A percentile compares a stretch with the other conserved stretches of the same genome.
phyloP scores from a whole-genome alignment of 1,140 invertebrate species.

The Penaeus japonicus region DNA sequence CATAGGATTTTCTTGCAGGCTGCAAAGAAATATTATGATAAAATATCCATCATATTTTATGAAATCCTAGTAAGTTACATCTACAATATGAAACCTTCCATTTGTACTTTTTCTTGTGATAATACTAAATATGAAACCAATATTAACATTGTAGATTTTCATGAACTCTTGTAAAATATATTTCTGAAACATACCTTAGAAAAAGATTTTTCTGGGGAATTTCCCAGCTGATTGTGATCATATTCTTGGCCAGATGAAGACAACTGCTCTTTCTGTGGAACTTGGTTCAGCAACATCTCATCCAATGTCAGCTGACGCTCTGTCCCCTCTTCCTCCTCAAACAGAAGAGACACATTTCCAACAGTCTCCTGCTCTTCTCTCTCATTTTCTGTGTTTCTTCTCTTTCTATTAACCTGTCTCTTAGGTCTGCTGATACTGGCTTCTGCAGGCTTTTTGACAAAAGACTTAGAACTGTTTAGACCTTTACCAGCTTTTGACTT shows the following conservation, averaged over 20 bases:
- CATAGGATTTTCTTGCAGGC: constrained; percentile 23
- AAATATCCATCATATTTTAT: not conserved
- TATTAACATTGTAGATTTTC: too few species aligned
- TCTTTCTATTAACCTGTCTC: too few species aligned
- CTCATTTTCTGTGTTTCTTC: too few species aligned
- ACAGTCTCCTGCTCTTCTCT: not conserved
- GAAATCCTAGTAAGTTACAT: not conserved
- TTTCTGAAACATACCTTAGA: not conserved
- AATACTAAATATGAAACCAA: too few species aligned
- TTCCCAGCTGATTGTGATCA: not conserved
- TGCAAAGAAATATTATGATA: not conserved
- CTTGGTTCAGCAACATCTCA: not conserved
- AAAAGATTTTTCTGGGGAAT: constrained; percentile 14
- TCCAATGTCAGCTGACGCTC: not conserved
- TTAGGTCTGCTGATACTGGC: too few species aligned
- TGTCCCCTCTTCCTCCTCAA: constrained; percentile 28
- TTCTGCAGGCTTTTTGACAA: too few species aligned
- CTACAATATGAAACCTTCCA: too few species aligned
- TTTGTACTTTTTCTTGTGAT: too few species aligned
- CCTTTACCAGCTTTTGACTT: too few species aligned
- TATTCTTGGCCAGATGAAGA: too few species aligned
- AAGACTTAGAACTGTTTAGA: too few species aligned
- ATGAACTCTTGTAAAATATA: too few species aligned
- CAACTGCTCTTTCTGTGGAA: not conserved
- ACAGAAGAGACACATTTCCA: constrained; percentile 20